phyloP scores from a whole-genome alignment of 2,797 vertebrate species.

The Tauraco hartlaubi region DNA sequence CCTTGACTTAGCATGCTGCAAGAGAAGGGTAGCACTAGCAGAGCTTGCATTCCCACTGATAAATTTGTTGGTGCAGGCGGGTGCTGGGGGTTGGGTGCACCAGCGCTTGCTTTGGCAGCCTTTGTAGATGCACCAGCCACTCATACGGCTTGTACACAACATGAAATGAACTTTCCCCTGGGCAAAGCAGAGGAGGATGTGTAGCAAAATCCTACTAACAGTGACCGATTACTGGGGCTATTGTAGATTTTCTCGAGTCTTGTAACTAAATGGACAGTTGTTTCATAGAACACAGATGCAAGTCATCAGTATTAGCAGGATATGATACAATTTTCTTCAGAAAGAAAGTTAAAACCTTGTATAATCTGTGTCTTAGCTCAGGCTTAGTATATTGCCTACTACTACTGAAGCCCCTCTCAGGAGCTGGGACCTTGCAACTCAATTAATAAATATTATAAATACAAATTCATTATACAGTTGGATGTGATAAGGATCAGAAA shows the following conservation, averaged over 20 bases:
- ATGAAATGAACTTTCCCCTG: not conserved
- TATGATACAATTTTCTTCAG: not conserved
- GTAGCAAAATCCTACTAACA: not conserved
- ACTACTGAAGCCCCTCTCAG: not conserved
- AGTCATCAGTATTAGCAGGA: not conserved
- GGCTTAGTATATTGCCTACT: not conserved
- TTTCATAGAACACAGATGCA: not conserved
- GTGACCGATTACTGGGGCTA: not conserved
- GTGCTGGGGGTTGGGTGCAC: not conserved
- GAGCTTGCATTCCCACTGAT: accelerated
- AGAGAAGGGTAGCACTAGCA: not conserved
- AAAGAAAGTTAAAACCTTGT: not conserved
- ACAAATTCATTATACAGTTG: not conserved
- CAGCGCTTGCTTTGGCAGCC: not conserved
- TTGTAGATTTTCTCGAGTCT: accelerated
- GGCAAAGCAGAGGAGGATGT: not conserved
- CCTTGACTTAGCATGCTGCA: accelerated
- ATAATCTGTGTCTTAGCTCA: not conserved
- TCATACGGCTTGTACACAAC: not conserved
- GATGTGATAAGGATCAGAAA: not conserved
- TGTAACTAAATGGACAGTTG: not conserved
- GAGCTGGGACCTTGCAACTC: not conserved
- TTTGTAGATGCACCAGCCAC: not conserved
- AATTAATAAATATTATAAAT: not conserved
- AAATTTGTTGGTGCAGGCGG: not conserved